Percentiles rank a stretch among this genome's conserved stretches.
phyloP scores from a whole-genome alignment of 2,888 invertebrate genomes.

The Chrysodeixis includens region DNA sequence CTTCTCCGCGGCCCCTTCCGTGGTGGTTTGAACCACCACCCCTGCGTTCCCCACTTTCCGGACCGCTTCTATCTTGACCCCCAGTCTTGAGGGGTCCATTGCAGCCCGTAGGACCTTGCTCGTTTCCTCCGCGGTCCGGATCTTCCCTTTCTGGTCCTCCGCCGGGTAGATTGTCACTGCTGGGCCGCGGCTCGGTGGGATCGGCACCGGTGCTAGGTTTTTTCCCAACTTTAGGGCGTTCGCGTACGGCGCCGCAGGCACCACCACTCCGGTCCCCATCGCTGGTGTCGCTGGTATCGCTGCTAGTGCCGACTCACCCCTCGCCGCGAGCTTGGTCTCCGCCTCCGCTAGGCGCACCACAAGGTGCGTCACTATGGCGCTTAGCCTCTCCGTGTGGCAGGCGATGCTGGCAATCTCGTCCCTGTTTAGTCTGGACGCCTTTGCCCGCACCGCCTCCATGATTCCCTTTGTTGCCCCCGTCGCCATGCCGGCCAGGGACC shows the following conservation, averaged over 20 bases:
- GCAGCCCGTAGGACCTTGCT: background rate
- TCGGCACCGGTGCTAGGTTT: background rate
- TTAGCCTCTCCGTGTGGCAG: no score
- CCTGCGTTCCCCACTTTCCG: background rate
- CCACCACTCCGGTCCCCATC: no score
- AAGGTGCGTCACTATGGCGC: background rate
- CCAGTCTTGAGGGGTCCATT: background rate
- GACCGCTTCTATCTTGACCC: background rate
- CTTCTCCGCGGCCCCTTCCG: no score
- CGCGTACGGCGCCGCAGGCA: background rate
- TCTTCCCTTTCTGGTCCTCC: no score
- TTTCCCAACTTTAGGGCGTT: background rate
- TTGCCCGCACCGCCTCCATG: no score
- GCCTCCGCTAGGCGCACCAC: background rate
- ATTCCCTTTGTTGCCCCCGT: no score
- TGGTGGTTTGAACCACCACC: no score
- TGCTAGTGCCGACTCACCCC: background rate
- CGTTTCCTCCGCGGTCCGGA: background rate
- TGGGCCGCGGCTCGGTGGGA: background rate
- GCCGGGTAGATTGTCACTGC: constrained; percentile 1
- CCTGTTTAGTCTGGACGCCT: no score
- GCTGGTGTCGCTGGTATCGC: background rate
- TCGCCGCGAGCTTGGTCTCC: background rate
- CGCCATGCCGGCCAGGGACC: no score
- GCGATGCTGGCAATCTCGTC: no score